Conservation (phyloP, 2,113 vertebrate genomes). For the Raja brachyura region DNA sequence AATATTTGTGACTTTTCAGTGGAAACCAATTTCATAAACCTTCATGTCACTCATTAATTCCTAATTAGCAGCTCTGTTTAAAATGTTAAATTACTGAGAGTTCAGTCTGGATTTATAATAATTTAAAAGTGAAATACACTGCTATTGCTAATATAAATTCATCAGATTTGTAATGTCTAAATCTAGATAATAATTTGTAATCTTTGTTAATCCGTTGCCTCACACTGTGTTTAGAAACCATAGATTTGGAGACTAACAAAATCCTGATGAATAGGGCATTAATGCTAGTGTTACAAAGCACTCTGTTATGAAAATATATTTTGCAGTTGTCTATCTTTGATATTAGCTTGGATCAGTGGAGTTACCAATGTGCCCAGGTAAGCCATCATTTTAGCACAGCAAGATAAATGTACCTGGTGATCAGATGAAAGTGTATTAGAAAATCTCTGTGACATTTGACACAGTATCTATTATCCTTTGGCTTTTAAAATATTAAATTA, state of each 20-base stretch:
- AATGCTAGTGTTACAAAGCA: background rate
- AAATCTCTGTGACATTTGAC: background rate
- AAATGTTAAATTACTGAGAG: constrained; percentile 3
- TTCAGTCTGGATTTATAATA: background rate
- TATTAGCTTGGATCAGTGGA: background rate
- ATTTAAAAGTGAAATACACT: background rate
- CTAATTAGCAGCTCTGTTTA: constrained; percentile 19
- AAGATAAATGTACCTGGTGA: background rate
- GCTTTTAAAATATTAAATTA: background rate
- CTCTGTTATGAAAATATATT: background rate
- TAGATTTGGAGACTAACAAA: constrained; percentile 32
- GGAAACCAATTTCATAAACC: background rate
- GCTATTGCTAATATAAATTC: background rate
- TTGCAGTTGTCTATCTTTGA: background rate
- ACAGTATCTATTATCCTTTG: background rate
- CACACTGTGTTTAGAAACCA: background rate
- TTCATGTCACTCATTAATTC: background rate
- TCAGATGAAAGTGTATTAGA: background rate
- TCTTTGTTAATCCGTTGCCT: constrained; percentile 27
- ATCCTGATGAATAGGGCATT: background rate
- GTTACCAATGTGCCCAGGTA: background rate
- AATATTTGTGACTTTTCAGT: constrained; percentile 6
- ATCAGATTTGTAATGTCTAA: constrained; percentile 29
- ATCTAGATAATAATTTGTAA: constrained; percentile 4
- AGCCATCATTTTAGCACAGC: background rate